Conservation (phyloP, 2,888 invertebrate genomes). For the Prosopocoilus inquinatus region DNA sequence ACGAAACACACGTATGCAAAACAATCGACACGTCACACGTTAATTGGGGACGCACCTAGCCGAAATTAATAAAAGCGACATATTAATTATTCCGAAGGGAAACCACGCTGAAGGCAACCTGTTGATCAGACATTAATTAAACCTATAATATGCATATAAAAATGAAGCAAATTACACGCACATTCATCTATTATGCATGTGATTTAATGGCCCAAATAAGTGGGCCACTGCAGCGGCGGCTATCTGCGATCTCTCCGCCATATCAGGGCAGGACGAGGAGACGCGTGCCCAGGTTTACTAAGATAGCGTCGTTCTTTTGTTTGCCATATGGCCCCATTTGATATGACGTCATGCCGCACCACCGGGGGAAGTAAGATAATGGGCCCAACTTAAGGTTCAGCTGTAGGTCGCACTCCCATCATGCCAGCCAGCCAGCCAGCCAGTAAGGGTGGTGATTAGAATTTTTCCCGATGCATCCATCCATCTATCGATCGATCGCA, state of each 20-base stretch:
- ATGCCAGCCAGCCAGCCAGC: slow-evolving; percentile 6
- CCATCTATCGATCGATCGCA: background rate
- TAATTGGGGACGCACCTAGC: slow-evolving; percentile 18
- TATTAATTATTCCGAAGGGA: slow-evolving; percentile 23
- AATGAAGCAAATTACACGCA: slow-evolving; percentile 20
- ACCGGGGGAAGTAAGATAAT: slow-evolving; percentile 10
- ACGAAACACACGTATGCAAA: background rate
- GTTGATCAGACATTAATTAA: slow-evolving; percentile 26
- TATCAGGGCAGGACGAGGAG: background rate
- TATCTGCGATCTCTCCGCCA: background rate
- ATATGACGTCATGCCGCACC: slow-evolving; percentile 11
- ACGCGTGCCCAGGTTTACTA: slow-evolving; percentile 11
- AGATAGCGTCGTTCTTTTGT: slow-evolving; percentile 15
- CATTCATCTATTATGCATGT: slow-evolving; percentile 19
- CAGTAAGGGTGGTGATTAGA: slow-evolving; percentile 2
- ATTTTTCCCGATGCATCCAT: background rate
- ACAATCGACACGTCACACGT: slow-evolving; percentile 17
- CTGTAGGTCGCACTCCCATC: slow-evolving; percentile 8
- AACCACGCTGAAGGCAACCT: slow-evolving; percentile 21
- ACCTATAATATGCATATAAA: slow-evolving; percentile 23
- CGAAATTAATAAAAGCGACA: slow-evolving; percentile 22
- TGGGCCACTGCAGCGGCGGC: slow-evolving; percentile 1
- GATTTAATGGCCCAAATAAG: slow-evolving; percentile 17
- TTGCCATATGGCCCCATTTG: slow-evolving; percentile 9
- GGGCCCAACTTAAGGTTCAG: slow-evolving; percentile 8